phyloP scores from a whole-genome alignment of 2,797 vertebrate genomes.

The Bothrops alternatus region DNA sequence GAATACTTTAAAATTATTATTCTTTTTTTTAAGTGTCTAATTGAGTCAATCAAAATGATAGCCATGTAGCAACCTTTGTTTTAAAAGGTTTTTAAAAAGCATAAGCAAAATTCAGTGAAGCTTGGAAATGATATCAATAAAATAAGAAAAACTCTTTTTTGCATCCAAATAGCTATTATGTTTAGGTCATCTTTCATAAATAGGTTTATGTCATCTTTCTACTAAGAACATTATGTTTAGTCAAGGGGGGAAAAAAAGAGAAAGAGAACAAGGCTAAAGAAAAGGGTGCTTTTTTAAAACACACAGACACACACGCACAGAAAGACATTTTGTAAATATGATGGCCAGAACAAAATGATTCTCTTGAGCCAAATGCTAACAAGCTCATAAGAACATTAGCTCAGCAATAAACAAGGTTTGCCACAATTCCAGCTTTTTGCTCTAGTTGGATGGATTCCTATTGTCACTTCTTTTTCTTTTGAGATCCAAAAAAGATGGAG shows the following conservation, averaged over 20 bases:
- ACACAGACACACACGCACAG: neutral
- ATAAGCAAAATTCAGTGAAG: conserved; percentile 1
- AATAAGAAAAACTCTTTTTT: conserved; percentile 2
- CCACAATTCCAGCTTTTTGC: neutral
- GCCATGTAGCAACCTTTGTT: conserved; percentile 10
- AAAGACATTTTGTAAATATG: neutral
- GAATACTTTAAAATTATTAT: neutral
- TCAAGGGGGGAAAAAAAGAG: neutral
- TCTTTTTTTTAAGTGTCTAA: neutral
- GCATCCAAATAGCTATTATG: neutral
- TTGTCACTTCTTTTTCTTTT: neutral
- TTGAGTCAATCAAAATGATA: neutral
- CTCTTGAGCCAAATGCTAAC: conserved; percentile 24
- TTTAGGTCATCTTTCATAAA: conserved; percentile 22
- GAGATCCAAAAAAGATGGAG: neutral
- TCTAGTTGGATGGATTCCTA: neutral
- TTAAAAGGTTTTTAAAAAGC: conserved; percentile 4
- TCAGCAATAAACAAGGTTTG: conserved; percentile 3
- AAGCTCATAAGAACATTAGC: conserved; percentile 23
- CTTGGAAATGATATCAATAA: neutral
- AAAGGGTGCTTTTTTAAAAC: conserved; percentile 11
- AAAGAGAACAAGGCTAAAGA: conserved; percentile 4
- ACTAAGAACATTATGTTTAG: conserved; percentile 8
- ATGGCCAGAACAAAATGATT: conserved; percentile 11
- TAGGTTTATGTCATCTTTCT: neutral